Conservation (phyloP, 2,888 invertebrate species). For the Drosophila pseudotalamancana region DNA sequence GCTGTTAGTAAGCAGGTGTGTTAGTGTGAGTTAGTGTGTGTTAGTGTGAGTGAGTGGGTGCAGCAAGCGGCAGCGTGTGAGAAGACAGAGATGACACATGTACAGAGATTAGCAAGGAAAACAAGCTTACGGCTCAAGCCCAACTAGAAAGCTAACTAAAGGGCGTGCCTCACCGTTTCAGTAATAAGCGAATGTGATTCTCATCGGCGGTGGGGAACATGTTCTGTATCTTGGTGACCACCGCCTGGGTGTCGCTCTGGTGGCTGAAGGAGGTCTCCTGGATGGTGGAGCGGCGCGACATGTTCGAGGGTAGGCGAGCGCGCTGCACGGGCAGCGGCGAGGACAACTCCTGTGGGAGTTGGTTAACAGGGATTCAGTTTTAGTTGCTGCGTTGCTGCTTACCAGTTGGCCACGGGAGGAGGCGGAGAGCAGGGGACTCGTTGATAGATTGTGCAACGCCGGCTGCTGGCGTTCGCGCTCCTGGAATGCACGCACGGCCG, state of each 20-base stretch:
- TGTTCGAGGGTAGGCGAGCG: constrained; percentile 73
- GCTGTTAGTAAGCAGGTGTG: constrained; percentile 85
- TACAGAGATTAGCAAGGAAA: constrained; percentile 46
- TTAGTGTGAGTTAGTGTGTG: neutral
- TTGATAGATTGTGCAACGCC: constrained; percentile 82
- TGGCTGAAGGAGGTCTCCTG: constrained; percentile 88
- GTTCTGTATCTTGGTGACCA: constrained; percentile 91
- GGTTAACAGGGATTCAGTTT: no score
- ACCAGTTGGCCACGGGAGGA: constrained; percentile 80
- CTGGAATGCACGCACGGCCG: constrained; percentile 87
- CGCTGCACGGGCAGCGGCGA: constrained; percentile 81
- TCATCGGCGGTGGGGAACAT: constrained; percentile 97
- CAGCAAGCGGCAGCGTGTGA: constrained; percentile 70
- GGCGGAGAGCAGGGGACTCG: constrained; percentile 83
- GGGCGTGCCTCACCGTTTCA: constrained; percentile 91
- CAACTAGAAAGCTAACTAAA: neutral
- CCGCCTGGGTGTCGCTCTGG: constrained; percentile 88
- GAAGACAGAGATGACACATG: constrained; percentile 55
- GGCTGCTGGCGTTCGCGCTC: constrained; percentile 81
- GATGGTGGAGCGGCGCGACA: constrained; percentile 83
- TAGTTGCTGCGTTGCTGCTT: no score
- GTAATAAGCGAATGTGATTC: constrained; percentile 92
- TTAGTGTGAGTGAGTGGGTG: constrained; percentile 27
- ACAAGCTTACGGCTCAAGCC: neutral
- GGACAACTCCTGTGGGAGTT: constrained; percentile 81